phyloP scores from a whole-genome alignment of 2,113 vertebrate genomes.

The Apteryx owenii region DNA sequence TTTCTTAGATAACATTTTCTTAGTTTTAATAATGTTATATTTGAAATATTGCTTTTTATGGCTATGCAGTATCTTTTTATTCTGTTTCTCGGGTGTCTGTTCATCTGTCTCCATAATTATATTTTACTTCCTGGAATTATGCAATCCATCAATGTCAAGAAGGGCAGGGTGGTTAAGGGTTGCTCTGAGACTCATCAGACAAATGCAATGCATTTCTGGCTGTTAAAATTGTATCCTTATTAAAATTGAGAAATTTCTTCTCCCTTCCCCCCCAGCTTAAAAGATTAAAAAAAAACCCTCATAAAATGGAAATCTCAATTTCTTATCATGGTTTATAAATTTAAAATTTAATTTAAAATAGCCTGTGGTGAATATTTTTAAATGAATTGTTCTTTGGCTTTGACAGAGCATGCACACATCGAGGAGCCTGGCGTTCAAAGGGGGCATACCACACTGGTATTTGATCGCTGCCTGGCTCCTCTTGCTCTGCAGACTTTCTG shows the following conservation, averaged over 20 bases:
- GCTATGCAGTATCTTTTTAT: conserved; percentile 8
- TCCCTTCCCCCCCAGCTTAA: background rate
- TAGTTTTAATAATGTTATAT: conserved; percentile 55
- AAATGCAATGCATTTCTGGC: conserved; percentile 28
- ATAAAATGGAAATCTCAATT: background rate
- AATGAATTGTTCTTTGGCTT: conserved; percentile 31
- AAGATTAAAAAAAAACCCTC: background rate
- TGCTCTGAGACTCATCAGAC: conserved; percentile 52
- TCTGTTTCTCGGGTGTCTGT: conserved; percentile 60
- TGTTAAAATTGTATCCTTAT: conserved; percentile 14
- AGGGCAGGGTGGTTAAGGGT: conserved; percentile 53
- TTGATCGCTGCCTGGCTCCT: background rate
- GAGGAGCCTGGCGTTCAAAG: background rate
- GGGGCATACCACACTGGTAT: background rate
- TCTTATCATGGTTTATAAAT: background rate
- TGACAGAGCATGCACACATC: background rate
- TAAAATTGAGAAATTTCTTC: background rate
- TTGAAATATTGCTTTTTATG: conserved; percentile 63
- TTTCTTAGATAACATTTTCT: conserved; percentile 47
- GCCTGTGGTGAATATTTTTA: background rate
- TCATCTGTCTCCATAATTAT: conserved; percentile 69
- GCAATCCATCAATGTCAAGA: conserved; percentile 53
- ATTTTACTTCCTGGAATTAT: conserved; percentile 68
- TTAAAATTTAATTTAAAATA: conserved; percentile 27
- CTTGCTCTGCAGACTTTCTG: background rate